A percentile compares a stretch with the other conserved stretches of the same genome.
Conservation (phyloP, 2,888 invertebrate species). For the Merodon equestris region DNA sequence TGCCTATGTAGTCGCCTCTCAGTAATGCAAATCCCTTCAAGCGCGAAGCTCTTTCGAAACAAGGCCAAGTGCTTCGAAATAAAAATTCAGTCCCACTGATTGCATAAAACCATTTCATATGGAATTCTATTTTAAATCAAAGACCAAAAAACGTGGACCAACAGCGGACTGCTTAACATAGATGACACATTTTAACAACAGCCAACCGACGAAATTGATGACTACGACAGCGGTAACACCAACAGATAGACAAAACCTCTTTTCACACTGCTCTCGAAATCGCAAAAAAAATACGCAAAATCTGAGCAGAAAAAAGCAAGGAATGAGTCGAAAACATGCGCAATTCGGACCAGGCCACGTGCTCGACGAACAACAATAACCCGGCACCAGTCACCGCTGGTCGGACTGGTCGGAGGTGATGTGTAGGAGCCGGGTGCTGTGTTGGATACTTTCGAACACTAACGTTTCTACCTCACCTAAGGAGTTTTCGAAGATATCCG, state of each 20-base stretch:
- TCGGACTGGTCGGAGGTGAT: not conserved
- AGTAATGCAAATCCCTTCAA: constrained; percentile 27
- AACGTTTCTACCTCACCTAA: constrained; percentile 28
- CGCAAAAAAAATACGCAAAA: not conserved
- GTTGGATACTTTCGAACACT: constrained; percentile 27
- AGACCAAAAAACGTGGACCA: no score
- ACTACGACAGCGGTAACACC: constrained; percentile 3
- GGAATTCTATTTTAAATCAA: no score
- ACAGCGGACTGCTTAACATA: no score
- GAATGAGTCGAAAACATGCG: constrained; percentile 52
- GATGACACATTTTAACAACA: constrained; percentile 8
- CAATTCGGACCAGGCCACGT: constrained; percentile 50
- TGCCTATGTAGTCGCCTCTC: not conserved
- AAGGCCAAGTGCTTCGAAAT: constrained; percentile 31
- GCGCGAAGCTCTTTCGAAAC: constrained; percentile 15
- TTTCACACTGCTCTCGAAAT: constrained; percentile 20
- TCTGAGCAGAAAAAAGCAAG: not conserved
- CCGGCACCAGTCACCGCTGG: not conserved
- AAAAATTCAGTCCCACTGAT: constrained; percentile 10
- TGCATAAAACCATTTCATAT: not conserved
- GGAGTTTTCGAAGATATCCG: constrained; percentile 47
- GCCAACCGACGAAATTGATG: constrained; percentile 3
- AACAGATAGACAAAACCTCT: constrained; percentile 14
- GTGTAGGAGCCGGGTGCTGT: not conserved
- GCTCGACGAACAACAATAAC: constrained; percentile 35